phyloP scores from a whole-genome alignment of 1,140 invertebrate species.

The Drosophila parvula region DNA sequence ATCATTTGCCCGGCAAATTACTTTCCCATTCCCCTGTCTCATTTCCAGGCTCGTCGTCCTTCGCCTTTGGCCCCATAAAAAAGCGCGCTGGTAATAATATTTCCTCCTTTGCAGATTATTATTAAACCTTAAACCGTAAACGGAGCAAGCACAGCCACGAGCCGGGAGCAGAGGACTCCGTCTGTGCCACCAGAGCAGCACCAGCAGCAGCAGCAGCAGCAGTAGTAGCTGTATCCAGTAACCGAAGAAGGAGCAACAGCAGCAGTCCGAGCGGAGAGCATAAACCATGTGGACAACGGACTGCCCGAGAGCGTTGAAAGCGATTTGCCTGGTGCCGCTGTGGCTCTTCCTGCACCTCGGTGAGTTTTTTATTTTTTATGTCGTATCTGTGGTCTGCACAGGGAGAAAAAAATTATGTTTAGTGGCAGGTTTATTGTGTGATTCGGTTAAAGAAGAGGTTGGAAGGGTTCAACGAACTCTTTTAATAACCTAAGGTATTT shows the following conservation, averaged over 20 bases:
- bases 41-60: slow-evolving; percentile 32
- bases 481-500: not conserved
- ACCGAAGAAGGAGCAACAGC: slow-evolving; percentile 8
- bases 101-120: slow-evolving; percentile 54
- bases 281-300: slow-evolving; percentile 57
- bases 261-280: slow-evolving; percentile 53
- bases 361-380: slow-evolving; percentile 34
- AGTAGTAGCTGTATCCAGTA: slow-evolving; percentile 35
- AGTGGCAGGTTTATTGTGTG: not conserved
- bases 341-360: slow-evolving; percentile 68
- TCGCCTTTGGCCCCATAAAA: slow-evolving; percentile 42
- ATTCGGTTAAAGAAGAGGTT: not conserved
- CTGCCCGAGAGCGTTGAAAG: slow-evolving; percentile 49
- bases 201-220: slow-evolving; percentile 14
- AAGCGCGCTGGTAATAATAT: slow-evolving; percentile 51
- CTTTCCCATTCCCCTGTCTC: slow-evolving; percentile 30
- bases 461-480: not conserved
- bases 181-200: not conserved
- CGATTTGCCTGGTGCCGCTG: slow-evolving; percentile 65
- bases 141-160: slow-evolving; percentile 34
- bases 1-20: slow-evolving; percentile 45
- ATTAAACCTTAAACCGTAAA: slow-evolving; percentile 58
- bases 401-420: not conserved
- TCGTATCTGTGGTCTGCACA: not conserved
- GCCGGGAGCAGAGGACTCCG: slow-evolving; percentile 27